Percentiles rank a stretch among this genome's conserved stretches.
These are phyloP conservation scores for Sycophila texana DNA, from an alignment of 2,888 invertebrate species.

Conservation along the genomic window DNA sequence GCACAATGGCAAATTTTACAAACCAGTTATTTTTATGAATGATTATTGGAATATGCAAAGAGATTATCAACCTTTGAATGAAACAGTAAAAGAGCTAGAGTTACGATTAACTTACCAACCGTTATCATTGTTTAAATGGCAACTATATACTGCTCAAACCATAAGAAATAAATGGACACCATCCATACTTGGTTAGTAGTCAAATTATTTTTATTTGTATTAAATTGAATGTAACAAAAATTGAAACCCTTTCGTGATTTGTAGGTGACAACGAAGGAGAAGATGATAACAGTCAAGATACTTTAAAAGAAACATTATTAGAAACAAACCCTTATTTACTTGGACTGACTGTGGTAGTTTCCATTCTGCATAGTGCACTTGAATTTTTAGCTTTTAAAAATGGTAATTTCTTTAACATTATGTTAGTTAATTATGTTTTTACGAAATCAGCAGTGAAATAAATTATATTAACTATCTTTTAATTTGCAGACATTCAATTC, in stretches of 20 bases:
- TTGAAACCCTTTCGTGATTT: slow-evolving; percentile 16
- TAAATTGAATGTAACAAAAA: neutral
- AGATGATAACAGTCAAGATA: slow-evolving; percentile 91
- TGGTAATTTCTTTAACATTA: slow-evolving; percentile 77
- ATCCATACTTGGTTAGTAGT: slow-evolving; percentile 66
- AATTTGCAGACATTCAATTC: slow-evolving; percentile 93
- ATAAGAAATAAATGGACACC: slow-evolving; percentile 90
- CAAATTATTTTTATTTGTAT: neutral
- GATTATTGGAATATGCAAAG: slow-evolving; percentile 99
- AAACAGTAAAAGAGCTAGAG: slow-evolving; percentile 84
- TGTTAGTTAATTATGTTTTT: neutral
- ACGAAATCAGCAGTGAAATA: too few relatives aligned
- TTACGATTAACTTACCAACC: slow-evolving; percentile 90
- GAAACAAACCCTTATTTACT: slow-evolving; percentile 98
- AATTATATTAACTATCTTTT: neutral
- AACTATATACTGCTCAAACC: slow-evolving; percentile 96
- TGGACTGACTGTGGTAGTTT: slow-evolving; percentile 92
- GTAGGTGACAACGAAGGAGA: slow-evolving; percentile 82
- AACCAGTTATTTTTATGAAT: slow-evolving; percentile 95
- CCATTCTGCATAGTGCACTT: slow-evolving; percentile 97
- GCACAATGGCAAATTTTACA: slow-evolving; percentile 90
- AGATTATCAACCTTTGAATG: slow-evolving; percentile 94
- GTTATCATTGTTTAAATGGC: slow-evolving; percentile 97
- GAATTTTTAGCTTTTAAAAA: slow-evolving; percentile 99
- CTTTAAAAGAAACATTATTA: slow-evolving; percentile 93